These are phyloP conservation scores for Puma concolor DNA, from an alignment of 2,113 vertebrate species.

Conservation along the genomic window DNA sequence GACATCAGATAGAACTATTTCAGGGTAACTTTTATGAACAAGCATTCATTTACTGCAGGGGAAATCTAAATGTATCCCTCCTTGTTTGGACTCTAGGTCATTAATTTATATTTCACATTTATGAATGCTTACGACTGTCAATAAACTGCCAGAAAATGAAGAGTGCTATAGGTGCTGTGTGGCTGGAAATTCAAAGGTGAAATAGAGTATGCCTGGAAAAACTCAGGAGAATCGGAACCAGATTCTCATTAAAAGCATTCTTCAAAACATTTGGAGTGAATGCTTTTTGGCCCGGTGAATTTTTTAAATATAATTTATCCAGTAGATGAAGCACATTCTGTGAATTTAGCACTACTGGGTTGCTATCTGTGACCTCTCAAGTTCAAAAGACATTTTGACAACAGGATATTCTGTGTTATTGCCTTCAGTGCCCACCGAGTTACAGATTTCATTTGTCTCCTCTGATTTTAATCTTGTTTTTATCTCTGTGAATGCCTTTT, in stretches of 20 bases:
- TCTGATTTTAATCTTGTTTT: background rate
- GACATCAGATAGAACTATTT: background rate
- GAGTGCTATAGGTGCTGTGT: background rate
- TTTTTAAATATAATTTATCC: conserved; percentile 1
- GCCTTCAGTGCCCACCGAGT: background rate
- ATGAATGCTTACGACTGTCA: conserved; percentile 2
- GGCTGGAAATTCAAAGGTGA: background rate
- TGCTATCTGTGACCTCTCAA: background rate
- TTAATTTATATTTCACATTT: conserved; percentile 33
- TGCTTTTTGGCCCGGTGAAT: background rate
- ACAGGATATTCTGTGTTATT: background rate
- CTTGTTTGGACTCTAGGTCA: background rate
- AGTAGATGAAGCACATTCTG: background rate
- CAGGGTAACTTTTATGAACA: background rate
- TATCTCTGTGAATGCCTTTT: background rate
- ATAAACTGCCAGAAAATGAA: background rate
- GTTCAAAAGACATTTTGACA: background rate
- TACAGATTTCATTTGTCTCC: background rate
- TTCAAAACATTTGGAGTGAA: background rate
- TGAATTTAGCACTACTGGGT: background rate
- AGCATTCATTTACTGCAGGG: background rate
- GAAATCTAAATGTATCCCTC: background rate
- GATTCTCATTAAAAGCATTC: background rate
- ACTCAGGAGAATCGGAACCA: background rate
- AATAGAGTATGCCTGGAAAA: background rate